Evolutionary conservation across 2,888 invertebrate species (phyloP).

Genomic region (Stegana nigrithorax): DNA sequence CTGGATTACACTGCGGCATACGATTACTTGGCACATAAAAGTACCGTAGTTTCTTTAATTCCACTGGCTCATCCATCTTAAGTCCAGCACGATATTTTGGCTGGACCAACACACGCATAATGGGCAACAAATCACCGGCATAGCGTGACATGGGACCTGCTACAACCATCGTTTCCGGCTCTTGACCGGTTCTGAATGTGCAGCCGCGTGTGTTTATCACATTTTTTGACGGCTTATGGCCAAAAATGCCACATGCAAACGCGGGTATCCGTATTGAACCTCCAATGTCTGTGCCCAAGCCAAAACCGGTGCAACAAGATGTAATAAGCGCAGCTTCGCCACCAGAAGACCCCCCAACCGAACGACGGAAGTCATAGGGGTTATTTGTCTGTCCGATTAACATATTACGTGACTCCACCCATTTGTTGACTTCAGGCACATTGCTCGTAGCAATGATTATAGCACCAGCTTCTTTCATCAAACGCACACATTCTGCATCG

Average conservation of each 20-base stretch:
- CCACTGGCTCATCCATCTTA: conserved; percentile 73
- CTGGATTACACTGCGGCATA: conserved; percentile 79
- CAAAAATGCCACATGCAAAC: conserved; percentile 87
- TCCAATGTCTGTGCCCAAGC: conserved; percentile 94
- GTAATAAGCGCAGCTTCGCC: conserved; percentile 84
- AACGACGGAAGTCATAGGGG: conserved; percentile 88
- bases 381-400: conserved; percentile 90
- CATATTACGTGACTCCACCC: conserved; percentile 89
- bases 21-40: conserved; percentile 83
- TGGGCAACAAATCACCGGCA: conserved; percentile 82
- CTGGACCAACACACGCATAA: conserved; percentile 72
- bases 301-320: conserved; percentile 83
- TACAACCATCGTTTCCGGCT: conserved; percentile 81
- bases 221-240: conserved; percentile 80
- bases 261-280: conserved; percentile 93
- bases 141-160: conserved; percentile 86
- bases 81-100: conserved; percentile 71
- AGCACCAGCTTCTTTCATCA: conserved; percentile 83
- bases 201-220: conserved; percentile 74
- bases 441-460: conserved; percentile 92
- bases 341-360: conserved; percentile 93
- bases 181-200: conserved; percentile 77
- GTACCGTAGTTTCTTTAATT: conserved; percentile 76
- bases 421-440: conserved; percentile 92
- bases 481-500: conserved; percentile 83